Base-by-base conservation (phyloP, 1,140 invertebrate species). In the Drosophila kikkawai region DNA sequence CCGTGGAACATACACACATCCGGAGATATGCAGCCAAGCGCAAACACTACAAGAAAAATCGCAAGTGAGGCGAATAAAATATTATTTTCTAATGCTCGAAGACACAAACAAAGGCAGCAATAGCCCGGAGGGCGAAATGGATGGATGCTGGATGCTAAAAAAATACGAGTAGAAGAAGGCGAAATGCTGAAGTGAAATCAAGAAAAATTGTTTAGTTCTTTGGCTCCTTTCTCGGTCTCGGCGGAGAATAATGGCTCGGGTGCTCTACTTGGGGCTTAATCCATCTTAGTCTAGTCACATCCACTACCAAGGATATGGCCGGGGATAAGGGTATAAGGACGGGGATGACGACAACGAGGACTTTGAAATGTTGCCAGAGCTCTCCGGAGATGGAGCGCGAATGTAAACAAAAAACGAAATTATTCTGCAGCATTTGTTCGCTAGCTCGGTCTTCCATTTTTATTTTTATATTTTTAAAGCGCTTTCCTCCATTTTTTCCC, bases 51-150 rank as follows among this genome's bases (percentile, higher is more conserved):
- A 90, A 90, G 85, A 90, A 90, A 90, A 91, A 90, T 90, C 82
- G 85, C 67, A 91, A 90, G 81, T 90, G 86, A 90, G 84, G 85
- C 85, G 85, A 85, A 90, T 90, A 90, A 90, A 90, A 90, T 90
- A 90, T 90, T 90, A 90, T 90, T 90, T 90, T 90, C 85, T 90
- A 90, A 90, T 90, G 85, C 81, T 79, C 67, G 56, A 68, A 76
- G 75, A 90, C 85, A 70, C 61, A 84, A 55, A 79, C 56, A 65
- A 81, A 68, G 73, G 48, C 45, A 42, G 45, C 11, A 36, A 34
- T 12, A 9, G 29, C 32, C 26, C 7, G 26, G 9, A 13, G 50
- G 22, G 55, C 17, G 8, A 55, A 79, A 70, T 67, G 53, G 66
- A 39, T 79, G 77, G 77, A 61, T 71, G 56, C 44, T 65, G 48